phyloP scores from a whole-genome alignment of 2,797 vertebrate species.

The Pipistrellus kuhlii region DNA sequence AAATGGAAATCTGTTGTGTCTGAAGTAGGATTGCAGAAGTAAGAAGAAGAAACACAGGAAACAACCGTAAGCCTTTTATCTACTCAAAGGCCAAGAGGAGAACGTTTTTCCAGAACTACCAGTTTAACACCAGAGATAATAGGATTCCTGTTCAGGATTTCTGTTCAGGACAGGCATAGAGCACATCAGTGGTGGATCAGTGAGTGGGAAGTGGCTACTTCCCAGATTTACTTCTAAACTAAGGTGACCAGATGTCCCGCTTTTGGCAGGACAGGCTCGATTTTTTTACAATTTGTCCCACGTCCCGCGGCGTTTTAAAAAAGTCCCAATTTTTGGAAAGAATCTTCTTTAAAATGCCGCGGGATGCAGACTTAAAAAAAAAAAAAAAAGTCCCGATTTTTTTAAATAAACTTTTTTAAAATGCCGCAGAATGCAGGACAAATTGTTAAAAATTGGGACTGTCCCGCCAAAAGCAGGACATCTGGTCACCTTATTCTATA shows the following conservation, averaged over 20 bases:
- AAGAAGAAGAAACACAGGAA: slow-evolving; percentile 14
- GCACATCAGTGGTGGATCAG: accelerated
- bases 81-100: not conserved
- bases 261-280: too few relatives aligned
- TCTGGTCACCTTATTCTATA: not conserved
- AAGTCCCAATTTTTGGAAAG: too few relatives aligned
- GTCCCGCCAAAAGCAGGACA: too few relatives aligned
- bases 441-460: too few relatives aligned
- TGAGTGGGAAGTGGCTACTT: not conserved
- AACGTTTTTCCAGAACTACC: not conserved
- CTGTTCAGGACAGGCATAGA: accelerated
- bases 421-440: too few relatives aligned
- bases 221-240: not conserved
- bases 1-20: not conserved
- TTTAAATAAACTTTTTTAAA: too few relatives aligned
- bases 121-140: not conserved
- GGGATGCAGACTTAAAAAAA: too few relatives aligned
- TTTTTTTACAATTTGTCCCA: too few relatives aligned
- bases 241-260: too few relatives aligned
- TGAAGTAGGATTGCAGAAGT: not conserved
- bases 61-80: not conserved
- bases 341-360: too few relatives aligned
- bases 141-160: not conserved
- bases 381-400: too few relatives aligned
- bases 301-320: too few relatives aligned